Percentiles rank a stretch among this genome's conserved stretches.
Conservation (phyloP, 2,113 vertebrate species). For the Ailurus styani region DNA sequence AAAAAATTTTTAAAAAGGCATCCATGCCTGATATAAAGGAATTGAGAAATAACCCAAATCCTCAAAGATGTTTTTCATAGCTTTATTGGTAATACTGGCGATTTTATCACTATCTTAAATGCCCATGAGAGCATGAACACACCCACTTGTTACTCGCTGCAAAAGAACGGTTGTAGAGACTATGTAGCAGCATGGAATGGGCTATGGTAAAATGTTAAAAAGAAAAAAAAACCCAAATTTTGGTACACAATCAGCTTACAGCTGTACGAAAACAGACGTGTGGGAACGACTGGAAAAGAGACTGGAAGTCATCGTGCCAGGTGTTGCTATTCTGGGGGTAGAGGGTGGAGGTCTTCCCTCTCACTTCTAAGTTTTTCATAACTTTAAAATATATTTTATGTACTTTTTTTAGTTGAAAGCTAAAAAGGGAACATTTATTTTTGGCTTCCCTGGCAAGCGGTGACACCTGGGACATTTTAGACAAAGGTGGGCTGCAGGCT, state of each 20-base stretch:
- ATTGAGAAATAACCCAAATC: neutral
- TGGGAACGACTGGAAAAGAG: neutral
- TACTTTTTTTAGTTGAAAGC: neutral
- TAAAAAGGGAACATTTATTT: neutral
- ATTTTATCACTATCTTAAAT: neutral
- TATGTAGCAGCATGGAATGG: neutral
- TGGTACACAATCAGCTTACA: neutral
- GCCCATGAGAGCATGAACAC: neutral
- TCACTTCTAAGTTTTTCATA: neutral
- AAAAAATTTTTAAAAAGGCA: neutral
- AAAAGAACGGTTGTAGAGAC: neutral
- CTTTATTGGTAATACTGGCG: neutral
- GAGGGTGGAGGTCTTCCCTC: neutral
- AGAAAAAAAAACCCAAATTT: neutral
- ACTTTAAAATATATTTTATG: neutral
- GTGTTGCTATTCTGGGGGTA: neutral
- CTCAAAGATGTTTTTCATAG: neutral
- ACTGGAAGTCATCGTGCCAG: rapidly evolving
- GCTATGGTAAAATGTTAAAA: neutral
- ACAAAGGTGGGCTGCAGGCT: neutral
- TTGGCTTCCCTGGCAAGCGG: neutral
- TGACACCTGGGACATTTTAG: neutral
- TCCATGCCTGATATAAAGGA: neutral
- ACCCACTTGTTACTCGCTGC: neutral
- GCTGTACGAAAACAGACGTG: neutral